Percentiles rank a stretch among this genome's conserved stretches.
phyloP scores from a whole-genome alignment of 2,888 invertebrate species.

The Lepetodrilus schrolli region DNA sequence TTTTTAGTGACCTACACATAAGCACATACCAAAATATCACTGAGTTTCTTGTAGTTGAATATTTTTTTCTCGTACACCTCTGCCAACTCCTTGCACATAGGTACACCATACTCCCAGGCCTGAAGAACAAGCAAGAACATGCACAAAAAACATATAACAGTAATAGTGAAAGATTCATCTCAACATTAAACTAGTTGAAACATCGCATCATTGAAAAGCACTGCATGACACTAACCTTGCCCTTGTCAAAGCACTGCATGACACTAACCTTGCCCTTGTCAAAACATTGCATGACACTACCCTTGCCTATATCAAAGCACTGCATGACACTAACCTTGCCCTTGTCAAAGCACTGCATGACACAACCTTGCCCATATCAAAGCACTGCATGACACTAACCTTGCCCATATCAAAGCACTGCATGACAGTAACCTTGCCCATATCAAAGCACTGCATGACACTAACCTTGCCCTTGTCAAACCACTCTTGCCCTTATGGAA shows the following conservation, averaged over 20 bases:
- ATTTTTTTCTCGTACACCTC: slow-evolving; percentile 88
- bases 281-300: slow-evolving; percentile 89
- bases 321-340: slow-evolving; percentile 91
- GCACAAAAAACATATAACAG: too few species aligned
- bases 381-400: too few species aligned
- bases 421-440: too few species aligned
- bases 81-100: slow-evolving; percentile 91
- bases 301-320: slow-evolving; percentile 95
- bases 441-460: too few species aligned
- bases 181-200: too few species aligned
- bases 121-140: too few species aligned
- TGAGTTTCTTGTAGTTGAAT: slow-evolving; percentile 91
- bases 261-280: slow-evolving; percentile 93
- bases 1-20: not conserved
- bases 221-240: slow-evolving; percentile 83
- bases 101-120: slow-evolving; percentile 97
- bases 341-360: slow-evolving; percentile 92
- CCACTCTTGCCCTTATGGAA: slow-evolving; percentile 95
- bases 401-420: too few species aligned
- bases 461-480: slow-evolving; percentile 93
- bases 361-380: too few species aligned
- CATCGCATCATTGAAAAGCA: too few species aligned
- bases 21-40: slow-evolving; percentile 81
- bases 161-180: too few species aligned
- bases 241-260: slow-evolving; percentile 92